Evolutionary conservation across 2,113 vertebrate genomes (phyloP), one percentile per base, ranked within the genome.

Genomic region (Neolamprologus modestus): DNA sequence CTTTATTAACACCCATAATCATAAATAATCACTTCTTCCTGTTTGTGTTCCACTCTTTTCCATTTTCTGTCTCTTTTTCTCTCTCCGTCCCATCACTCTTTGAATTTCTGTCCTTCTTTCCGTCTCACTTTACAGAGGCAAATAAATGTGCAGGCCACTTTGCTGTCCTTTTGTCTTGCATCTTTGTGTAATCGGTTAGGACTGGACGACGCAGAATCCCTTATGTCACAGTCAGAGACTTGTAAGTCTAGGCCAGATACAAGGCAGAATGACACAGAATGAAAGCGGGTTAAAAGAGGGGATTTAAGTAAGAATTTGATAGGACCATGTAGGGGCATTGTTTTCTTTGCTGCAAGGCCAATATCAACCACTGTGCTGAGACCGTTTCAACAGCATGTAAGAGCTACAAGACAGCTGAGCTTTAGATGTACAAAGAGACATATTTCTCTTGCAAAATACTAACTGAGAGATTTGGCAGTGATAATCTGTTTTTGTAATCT

Each of bases 101-200:
- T 85, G 26, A 26, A 89, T 61, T 76, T 16, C 54, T 35, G 94
- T 93, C 94, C 90, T 89, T 89, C 92, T 85, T 84, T 78, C 85
- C 40, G 47, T 55, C 85, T 87, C 82, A 91, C 95, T 95, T 90
- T 92, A 96, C 92, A 91, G 90, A 97, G 94, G 91, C 95, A 96
- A 96, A 96, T 96, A 96, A 96, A 97, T 95, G 94, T 97, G 95
- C 90, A 88, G 83, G 88, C 85, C 90, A 79, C 76, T 91, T 93
- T 95, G 93, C 88, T 94, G 95, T 96, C 93, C 95, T 96, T 96
- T 97, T 97, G 97, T 98, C 96, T 96, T 96, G 94, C 84, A 93
- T 93, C 91, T 94, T 94, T 86, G 95, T 96, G 94, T 96, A 94
- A 95, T 97, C 96, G 95, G 96, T 96, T 96, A 95, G 93, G 93